Evolutionary conservation across 92 coral and sea anemone species (phyloP), one percentile per base, ranked within the genome.

Genomic region (Pocillopora meandrina): DNA sequence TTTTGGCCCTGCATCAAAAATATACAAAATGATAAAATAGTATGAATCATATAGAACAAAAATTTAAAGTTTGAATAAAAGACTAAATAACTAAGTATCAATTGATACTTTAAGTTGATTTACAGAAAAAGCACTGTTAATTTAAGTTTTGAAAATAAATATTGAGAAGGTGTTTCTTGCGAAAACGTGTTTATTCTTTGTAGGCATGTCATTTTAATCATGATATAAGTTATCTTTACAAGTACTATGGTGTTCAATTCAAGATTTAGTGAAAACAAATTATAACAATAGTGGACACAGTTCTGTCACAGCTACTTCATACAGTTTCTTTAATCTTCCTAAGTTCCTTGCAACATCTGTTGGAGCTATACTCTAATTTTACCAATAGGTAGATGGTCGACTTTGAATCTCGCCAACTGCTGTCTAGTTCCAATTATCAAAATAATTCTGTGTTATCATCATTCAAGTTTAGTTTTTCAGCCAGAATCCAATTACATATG

Each of bases 121-220:
- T 78, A 78, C 62, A 78, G 82, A 78, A 78, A 78, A 65, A 78
- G 62, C 72, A 52, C 82, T 65, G 36, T 78, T 49, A 78, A 78
- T n/a, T 78, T 78, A 65, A 78, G 10, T 72, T 42, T 34, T 47
- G 12, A 61, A 52, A 78, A n/a, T 65, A 65, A 60, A 76, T 76
- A 61, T 61, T 76, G 70, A 76, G n/a, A n/a, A 76, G 70, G 70
- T 76, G 15, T 76, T 76, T 76, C 81, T 76, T 15, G 81, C 15
- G 81, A 61, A 76, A 76, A 76, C 81, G 61, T 76, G 59, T 76
- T 35, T 35, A 65, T 78, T 65, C 73, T 78, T 64, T 49, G 21
- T 49, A 65, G 82, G 73, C n/a, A 65, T 65, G 65, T 52, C 82
- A 65, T 42, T 78, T 65, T 49, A 73, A 78, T 65, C 82, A 65